Conservation (phyloP, 2,797 vertebrate genomes). For the Heliangelus exortis region DNA sequence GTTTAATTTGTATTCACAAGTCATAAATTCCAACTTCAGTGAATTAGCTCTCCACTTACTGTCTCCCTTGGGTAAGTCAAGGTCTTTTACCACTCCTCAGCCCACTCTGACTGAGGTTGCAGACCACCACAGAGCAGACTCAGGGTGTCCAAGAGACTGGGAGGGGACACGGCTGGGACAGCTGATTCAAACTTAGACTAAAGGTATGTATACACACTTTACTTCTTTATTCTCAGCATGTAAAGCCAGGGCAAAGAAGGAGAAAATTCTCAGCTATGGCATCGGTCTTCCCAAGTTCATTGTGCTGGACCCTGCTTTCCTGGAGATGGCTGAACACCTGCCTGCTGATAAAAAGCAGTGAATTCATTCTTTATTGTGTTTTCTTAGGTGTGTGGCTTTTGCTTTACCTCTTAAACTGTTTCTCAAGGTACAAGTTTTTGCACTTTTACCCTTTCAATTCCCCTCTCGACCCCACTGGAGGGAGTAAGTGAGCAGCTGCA, state of each 20-base stretch:
- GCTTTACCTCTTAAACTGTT: neutral
- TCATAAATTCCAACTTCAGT: neutral
- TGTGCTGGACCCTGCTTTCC: neutral
- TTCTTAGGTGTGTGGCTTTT: neutral
- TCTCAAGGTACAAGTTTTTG: neutral
- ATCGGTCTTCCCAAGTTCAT: neutral
- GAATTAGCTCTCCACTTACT: neutral
- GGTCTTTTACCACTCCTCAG: neutral
- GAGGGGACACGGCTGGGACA: neutral
- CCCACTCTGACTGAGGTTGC: too few relatives aligned
- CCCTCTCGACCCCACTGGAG: neutral
- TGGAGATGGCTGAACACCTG: neutral
- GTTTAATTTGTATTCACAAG: neutral
- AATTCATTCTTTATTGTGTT: neutral
- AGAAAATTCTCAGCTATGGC: neutral
- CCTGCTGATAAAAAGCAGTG: accelerated
- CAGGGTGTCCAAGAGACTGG: neutral
- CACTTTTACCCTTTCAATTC: neutral
- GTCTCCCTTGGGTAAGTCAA: neutral
- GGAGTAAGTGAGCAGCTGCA: accelerated
- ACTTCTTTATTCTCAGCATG: too few relatives aligned
- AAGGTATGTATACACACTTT: neutral
- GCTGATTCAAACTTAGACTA: neutral
- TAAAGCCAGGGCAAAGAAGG: neutral
- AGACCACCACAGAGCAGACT: accelerated